These are phyloP conservation scores for Pseudocheirus occidentalis DNA, from an alignment of 2,797 vertebrate species.

Conservation along the genomic window DNA sequence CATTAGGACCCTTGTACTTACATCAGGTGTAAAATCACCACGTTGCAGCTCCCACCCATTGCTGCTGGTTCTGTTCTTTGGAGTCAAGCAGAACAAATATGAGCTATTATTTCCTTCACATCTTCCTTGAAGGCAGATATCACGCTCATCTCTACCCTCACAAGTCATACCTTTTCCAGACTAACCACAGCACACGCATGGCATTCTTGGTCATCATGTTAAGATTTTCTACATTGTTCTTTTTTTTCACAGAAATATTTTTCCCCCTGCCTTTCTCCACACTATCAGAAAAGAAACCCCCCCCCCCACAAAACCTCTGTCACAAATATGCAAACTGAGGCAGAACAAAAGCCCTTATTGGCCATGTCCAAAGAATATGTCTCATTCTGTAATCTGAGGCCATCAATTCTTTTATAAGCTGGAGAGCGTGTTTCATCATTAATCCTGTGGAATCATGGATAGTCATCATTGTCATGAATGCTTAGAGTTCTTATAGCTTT, in stretches of 20 bases:
- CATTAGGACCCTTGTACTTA: background rate
- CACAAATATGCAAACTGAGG: background rate
- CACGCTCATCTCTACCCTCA: background rate
- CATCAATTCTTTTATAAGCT: background rate
- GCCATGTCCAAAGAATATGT: background rate
- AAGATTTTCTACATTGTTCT: background rate
- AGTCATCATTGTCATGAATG: background rate
- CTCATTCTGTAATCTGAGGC: background rate
- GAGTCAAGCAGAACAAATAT: background rate
- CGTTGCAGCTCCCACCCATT: background rate
- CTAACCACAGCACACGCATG: background rate
- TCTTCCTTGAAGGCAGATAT: background rate
- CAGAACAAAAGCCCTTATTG: background rate
- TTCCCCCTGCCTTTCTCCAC: too few species aligned
- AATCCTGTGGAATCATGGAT: background rate
- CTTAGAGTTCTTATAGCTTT: background rate
- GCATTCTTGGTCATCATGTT: background rate
- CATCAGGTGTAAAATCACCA: background rate
- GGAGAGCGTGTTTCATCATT: background rate
- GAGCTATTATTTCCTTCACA: background rate
- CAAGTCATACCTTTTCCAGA: background rate
- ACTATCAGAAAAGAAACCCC: background rate
- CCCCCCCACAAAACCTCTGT: background rate
- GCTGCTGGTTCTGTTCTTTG: background rate
- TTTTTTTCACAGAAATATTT: background rate